Base-by-base conservation (phyloP, 2,113 vertebrate species). In the Amia ocellicauda region DNA sequence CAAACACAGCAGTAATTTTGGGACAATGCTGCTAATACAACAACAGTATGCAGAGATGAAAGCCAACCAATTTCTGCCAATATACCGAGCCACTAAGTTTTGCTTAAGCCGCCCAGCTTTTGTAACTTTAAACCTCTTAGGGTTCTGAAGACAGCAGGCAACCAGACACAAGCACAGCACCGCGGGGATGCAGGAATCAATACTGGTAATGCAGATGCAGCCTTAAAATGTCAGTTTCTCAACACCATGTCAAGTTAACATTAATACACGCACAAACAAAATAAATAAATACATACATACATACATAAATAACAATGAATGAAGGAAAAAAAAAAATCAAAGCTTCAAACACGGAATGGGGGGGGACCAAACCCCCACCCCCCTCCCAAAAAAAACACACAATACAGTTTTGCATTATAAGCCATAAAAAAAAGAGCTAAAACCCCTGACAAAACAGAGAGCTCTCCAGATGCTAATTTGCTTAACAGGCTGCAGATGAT, bases 381-480 rank as follows among this genome's bases (percentile, higher is more conserved):
- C n/a, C n/a, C n/a, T n/a, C n/a, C n/a, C 3, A 10, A 47, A 13
- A 47, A n/a, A 19, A 47, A 5, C 5, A 16, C 1, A 17, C 45
- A 47, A 16, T 47, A 47, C 45, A 47, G 11, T 47, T 16, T 47
- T 17, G 7, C n/a, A 5, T 36, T 36, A 36, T 5, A 36, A 36
- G n/a, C n/a, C 45, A 16, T 16, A 5, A 47, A 47, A 23, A 51
- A 23, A 41, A 26, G 59, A 60, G 67, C 26, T 51, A 56, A 61
- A 78, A 64, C 40, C 3, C 59, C 28, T 63, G 23, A 20, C 74
- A 66, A 73, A 80, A 70, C 70, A 64, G 72, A 78, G 69, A 74
- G 69, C 76, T 72, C 77, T 78, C 75, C 74, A 74, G 80, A 82
- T 80, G 82, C 78, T 82, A 79, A 85, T 85, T 75, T 75, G 70